Evolutionary conservation across 2,888 invertebrate genomes (phyloP).

Genomic region (Anoplius nigerrimus): DNA sequence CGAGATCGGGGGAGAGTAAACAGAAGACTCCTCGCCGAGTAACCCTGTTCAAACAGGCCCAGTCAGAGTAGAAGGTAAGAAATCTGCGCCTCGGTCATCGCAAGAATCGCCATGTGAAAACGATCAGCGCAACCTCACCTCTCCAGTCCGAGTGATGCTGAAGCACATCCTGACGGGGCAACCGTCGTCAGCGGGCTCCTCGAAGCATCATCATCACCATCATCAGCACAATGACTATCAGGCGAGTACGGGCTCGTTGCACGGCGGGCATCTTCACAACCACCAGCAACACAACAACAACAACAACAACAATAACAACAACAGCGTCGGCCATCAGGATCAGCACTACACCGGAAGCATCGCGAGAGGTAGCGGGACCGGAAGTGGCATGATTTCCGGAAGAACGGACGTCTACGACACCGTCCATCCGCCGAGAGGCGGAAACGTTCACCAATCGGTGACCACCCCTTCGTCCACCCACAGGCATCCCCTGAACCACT

Average conservation of each 20-base stretch:
- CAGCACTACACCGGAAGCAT: slow-evolving; percentile 40
- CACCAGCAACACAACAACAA: slow-evolving; percentile 48
- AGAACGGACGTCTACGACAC: slow-evolving; percentile 69
- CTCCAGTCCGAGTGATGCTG: slow-evolving; percentile 78
- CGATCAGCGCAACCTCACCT: slow-evolving; percentile 30
- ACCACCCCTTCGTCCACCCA: slow-evolving; percentile 67
- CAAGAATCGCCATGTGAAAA: slow-evolving; percentile 38
- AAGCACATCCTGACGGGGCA: slow-evolving; percentile 82
- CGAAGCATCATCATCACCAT: slow-evolving; percentile 51
- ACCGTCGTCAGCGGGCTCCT: slow-evolving; percentile 77
- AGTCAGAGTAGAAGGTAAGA: no score
- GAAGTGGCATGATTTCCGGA: not conserved
- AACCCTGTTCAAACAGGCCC: no score
- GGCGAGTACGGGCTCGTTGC: slow-evolving; percentile 59
- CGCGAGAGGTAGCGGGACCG: not conserved
- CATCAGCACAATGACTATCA: slow-evolving; percentile 72
- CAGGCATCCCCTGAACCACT: slow-evolving; percentile 69
- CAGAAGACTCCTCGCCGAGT: no score
- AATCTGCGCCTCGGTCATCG: no score
- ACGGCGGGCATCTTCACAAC: slow-evolving; percentile 51
- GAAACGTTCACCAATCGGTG: slow-evolving; percentile 48
- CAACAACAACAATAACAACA: slow-evolving; percentile 37
- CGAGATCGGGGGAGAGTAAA: no score
- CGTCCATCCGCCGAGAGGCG: slow-evolving; percentile 49
- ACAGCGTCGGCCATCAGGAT: slow-evolving; percentile 45